These are phyloP conservation scores for Clitarchus hookeri DNA, from an alignment of 2,888 invertebrate genomes.

Conservation along the genomic window DNA sequence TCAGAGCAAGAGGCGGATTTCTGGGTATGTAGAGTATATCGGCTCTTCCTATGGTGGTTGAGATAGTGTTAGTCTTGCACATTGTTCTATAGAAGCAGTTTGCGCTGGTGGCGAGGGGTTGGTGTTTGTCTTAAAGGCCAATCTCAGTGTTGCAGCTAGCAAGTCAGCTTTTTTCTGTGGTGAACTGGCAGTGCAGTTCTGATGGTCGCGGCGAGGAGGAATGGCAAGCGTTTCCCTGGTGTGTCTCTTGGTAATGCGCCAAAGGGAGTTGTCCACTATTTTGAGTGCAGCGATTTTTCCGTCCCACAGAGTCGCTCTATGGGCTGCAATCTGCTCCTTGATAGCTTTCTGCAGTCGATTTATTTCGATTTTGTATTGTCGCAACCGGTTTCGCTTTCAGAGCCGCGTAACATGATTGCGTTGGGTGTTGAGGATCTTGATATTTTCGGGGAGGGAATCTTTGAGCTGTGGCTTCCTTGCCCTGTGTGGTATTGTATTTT, in stretches of 20 bases:
- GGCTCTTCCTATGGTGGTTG: not conserved
- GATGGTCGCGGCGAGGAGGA: not conserved
- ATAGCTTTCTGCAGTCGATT: not conserved
- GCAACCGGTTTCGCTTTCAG: not conserved
- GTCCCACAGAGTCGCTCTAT: not conserved
- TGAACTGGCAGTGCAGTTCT: too few relatives aligned
- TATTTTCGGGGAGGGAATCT: too few relatives aligned
- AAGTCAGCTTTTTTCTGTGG: too few relatives aligned
- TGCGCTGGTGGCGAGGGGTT: not conserved
- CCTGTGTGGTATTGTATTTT: not conserved
- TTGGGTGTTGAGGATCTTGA: too few relatives aligned
- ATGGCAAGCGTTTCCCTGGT: not conserved
- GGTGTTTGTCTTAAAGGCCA: too few relatives aligned
- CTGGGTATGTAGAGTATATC: not conserved
- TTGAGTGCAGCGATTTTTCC: not conserved
- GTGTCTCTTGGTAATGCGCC: conserved; percentile 10
- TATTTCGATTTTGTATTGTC: not conserved
- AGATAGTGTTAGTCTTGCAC: not conserved
- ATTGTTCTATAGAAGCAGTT: not conserved
- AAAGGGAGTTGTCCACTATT: not conserved
- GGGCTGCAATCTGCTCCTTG: not conserved
- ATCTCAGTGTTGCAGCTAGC: too few relatives aligned
- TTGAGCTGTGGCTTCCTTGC: not conserved
- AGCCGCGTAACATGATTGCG: not conserved
- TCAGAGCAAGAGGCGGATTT: not conserved